Conservation (phyloP, 2,113 vertebrate genomes). For the Archocentrus centrarchus region DNA sequence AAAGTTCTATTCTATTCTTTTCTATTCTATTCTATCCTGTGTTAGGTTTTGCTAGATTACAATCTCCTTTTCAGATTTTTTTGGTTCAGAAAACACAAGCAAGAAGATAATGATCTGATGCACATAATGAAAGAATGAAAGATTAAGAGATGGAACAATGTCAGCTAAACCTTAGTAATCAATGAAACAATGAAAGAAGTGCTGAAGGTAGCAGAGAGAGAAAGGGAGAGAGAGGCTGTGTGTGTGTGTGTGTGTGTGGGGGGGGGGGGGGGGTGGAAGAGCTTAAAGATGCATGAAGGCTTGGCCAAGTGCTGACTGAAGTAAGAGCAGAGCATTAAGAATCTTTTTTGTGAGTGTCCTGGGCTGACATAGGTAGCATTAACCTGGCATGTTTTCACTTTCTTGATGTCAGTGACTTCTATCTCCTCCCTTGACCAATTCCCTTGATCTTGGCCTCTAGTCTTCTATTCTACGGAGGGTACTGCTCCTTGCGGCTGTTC, state of each 20-base stretch:
- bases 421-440: too few relatives aligned
- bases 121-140: background rate
- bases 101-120: background rate
- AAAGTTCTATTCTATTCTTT: too few relatives aligned
- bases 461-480: too few relatives aligned
- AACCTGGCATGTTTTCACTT: background rate
- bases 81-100: background rate
- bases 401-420: too few relatives aligned
- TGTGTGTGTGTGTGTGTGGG: rapidly evolving
- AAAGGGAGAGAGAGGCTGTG: background rate
- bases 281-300: constrained; percentile 13
- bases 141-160: constrained; percentile 65
- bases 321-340: constrained; percentile 20
- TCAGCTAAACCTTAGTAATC: constrained; percentile 76
- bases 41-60: background rate
- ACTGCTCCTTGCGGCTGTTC: too few relatives aligned
- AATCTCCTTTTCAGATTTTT: background rate
- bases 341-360: background rate
- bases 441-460: too few relatives aligned
- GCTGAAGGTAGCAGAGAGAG: constrained; percentile 27
- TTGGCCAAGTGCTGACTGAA: constrained; percentile 39
- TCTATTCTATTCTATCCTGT: too few relatives aligned
- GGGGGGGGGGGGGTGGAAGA: background rate
- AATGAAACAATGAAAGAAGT: constrained; percentile 57
- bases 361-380: background rate